phyloP scores from a whole-genome alignment of 2,797 vertebrate species.

The Clarias platycephalus region DNA sequence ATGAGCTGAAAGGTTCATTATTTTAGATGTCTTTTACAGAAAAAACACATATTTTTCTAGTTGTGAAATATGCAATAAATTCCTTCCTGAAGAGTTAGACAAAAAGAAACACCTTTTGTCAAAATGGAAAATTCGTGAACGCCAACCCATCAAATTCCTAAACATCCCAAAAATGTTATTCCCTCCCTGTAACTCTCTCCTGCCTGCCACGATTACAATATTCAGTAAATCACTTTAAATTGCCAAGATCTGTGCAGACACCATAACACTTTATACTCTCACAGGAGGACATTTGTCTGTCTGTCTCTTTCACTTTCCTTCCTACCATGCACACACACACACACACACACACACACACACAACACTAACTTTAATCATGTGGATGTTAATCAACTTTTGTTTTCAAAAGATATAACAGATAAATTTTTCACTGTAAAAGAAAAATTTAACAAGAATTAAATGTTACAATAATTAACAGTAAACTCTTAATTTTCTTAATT shows the following conservation, averaged over 20 bases:
- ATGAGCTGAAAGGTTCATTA: not conserved
- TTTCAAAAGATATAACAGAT: not conserved
- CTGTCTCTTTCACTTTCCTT: slow-evolving; percentile 24
- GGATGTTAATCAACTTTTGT: not conserved
- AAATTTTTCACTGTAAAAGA: not conserved
- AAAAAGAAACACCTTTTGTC: not conserved
- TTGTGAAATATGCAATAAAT: slow-evolving; percentile 9
- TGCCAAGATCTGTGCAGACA: slow-evolving; percentile 21
- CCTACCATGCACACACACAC: not conserved
- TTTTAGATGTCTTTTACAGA: not conserved
- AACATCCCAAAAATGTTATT: slow-evolving; percentile 39
- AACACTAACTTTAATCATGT: not conserved
- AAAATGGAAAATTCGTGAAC: not conserved
- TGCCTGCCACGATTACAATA: slow-evolving; percentile 30
- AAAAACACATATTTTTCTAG: not conserved
- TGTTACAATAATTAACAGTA: not conserved
- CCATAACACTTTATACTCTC: slow-evolving; percentile 11
- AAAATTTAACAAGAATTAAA: not conserved
- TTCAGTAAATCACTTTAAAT: slow-evolving; percentile 41
- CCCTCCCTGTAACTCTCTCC: slow-evolving; percentile 15
- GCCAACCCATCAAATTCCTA: slow-evolving; percentile 23
- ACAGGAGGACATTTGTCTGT: slow-evolving; percentile 19
- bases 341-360: not conserved
- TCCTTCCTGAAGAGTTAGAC: not conserved
- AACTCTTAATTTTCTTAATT: not conserved